phyloP scores from a whole-genome alignment of 2,113 vertebrate genomes.

The Nycticorax nycticorax region DNA sequence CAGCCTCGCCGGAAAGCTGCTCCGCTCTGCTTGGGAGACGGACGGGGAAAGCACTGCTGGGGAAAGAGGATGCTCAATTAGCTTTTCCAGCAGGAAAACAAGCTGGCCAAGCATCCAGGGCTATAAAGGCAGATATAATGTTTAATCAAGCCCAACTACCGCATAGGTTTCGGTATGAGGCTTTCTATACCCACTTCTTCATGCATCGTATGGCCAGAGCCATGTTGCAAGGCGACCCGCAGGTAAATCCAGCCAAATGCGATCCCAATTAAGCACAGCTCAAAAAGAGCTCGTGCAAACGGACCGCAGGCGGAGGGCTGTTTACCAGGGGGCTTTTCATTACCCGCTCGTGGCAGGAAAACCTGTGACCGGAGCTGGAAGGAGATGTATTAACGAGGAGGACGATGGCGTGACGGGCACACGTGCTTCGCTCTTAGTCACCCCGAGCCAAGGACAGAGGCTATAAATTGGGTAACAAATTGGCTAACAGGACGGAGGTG shows the following conservation, averaged over 20 bases:
- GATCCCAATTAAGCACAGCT: neutral
- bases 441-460: neutral
- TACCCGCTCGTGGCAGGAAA: neutral
- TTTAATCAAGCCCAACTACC: neutral
- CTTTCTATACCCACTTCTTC: neutral
- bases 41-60: neutral
- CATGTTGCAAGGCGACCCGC: rapidly evolving
- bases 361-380: neutral
- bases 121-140: neutral
- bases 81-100: neutral
- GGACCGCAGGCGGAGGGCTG: neutral
- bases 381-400: neutral
- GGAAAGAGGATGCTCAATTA: neutral
- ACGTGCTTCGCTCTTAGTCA: neutral
- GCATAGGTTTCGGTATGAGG: neutral
- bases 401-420: neutral
- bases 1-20: neutral
- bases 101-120: neutral
- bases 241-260: neutral
- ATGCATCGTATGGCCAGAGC: rapidly evolving
- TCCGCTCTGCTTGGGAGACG: neutral
- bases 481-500: neutral
- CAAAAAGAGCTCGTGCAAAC: rapidly evolving
- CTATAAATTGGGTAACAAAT: neutral
- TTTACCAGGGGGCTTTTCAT: neutral